Evolutionary conservation across 2,888 invertebrate genomes (phyloP).

Genomic region (Meliscaeva auricollis): DNA sequence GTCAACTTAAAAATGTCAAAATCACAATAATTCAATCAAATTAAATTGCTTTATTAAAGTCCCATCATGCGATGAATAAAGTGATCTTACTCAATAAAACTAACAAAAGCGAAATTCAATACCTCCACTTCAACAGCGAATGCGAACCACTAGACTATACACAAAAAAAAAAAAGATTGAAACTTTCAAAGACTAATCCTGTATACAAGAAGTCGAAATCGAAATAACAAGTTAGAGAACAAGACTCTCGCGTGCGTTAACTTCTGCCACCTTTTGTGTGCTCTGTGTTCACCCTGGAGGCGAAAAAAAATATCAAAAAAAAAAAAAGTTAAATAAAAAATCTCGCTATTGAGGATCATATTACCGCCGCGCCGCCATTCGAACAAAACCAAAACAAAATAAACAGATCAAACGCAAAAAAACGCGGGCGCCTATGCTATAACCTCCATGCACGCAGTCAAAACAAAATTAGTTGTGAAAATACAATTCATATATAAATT

Average conservation of each 20-base stretch:
- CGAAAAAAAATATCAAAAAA: constrained; percentile 21
- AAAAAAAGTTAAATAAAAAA: constrained; percentile 29
- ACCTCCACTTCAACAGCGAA: neutral
- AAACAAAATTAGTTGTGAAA: constrained; percentile 41
- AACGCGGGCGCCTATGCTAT: constrained; percentile 15
- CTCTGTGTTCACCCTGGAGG: constrained; percentile 49
- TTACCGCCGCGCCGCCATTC: constrained; percentile 35
- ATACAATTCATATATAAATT: constrained; percentile 48
- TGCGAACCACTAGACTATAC: constrained; percentile 25
- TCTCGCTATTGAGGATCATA: constrained; percentile 57
- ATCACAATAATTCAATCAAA: constrained; percentile 34
- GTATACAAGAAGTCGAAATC: constrained; percentile 15
- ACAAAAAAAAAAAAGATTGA: neutral
- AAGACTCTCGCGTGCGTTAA: constrained; percentile 44
- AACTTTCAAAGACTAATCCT: constrained; percentile 17
- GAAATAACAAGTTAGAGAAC: constrained; percentile 41
- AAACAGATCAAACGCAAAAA: constrained; percentile 24
- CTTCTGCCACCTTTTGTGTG: constrained; percentile 43
- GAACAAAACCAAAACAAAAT: constrained; percentile 18
- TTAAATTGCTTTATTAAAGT: constrained; percentile 48
- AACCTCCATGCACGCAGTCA: constrained; percentile 19
- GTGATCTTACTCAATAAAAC: constrained; percentile 19
- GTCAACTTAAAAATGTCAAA: constrained; percentile 31
- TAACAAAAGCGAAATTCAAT: constrained; percentile 27
- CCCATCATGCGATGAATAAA: constrained; percentile 12